Evolutionary conservation across 1,140 invertebrate genomes (phyloP), one percentile per base, ranked within the genome.

Genomic region (Drosophila nikananu): DNA sequence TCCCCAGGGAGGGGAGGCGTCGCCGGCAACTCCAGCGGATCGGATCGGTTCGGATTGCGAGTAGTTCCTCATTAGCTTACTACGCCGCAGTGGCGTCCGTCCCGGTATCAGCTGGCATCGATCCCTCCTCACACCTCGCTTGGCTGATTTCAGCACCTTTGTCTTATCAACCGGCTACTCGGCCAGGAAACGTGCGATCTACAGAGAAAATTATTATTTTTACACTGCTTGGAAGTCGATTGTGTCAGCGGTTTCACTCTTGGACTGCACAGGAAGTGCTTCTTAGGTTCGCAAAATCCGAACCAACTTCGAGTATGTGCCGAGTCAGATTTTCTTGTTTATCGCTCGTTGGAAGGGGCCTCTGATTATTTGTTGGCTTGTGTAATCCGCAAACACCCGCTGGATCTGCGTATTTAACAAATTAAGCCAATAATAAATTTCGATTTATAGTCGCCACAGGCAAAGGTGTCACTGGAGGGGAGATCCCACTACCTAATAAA

Each of bases 341-440:
- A 49, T 41, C 35, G 17, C 42, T 27, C 42, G 21, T 35, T 13
- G 54, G 17, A 46, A 25, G 44, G 51, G 42, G 57, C 15, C 42
- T 35, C n/a, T 42, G 35, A 74, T 37, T 83, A 46, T 79, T 79
- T 75, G 39, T 39, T n/a, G 25, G 35, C 54, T 84, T 80, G 76
- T 73, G 73, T 63, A 83, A 77, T 44, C 65, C 39, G 35, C 64
- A 49, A 66, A 48, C 57, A 48, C 42, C 37, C 51, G 48, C 44
- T 62, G 58, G 39, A 57, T 79, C 65, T 71, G 68, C 79, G 49
- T 49, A 52, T 77, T 87, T 70, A 46, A 52, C 55, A 21, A 77
- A 71, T 80, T 66, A 62, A 77, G 76, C 49, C 71, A 65, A 73
- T 77, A 86, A 73, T 80, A 67, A 74, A 77, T 84, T 89, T 42